A percentile compares a stretch with the other conserved stretches of the same genome.
phyloP scores from a whole-genome alignment of 2,797 vertebrate genomes.

The Ambastaia sidthimunki region DNA sequence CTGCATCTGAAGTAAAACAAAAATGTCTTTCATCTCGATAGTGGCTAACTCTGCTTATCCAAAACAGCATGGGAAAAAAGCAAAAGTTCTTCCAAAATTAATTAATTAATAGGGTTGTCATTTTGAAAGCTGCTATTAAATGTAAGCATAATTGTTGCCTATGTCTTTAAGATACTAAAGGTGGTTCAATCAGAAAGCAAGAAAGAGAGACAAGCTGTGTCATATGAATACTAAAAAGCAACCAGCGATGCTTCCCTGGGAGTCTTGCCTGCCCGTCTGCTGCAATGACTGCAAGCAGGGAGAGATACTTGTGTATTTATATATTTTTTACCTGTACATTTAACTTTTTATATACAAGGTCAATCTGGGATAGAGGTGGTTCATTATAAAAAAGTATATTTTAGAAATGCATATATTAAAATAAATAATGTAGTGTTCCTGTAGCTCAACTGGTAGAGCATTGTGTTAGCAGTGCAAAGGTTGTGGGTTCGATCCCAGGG shows the following conservation, averaged over 20 bases:
- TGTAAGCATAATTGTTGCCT: conserved; percentile 5
- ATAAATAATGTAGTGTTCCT: too few species aligned
- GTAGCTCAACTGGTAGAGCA: too few species aligned
- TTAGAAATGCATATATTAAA: too few species aligned
- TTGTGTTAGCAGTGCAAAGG: too few species aligned
- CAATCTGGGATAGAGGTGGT: background rate
- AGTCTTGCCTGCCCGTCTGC: conserved; percentile 26
- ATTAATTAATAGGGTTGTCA: conserved; percentile 4
- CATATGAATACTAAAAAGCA: conserved; percentile 45
- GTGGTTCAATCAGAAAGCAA: conserved; percentile 41
- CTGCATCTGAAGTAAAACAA: conserved; percentile 5
- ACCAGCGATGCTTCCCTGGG: background rate
- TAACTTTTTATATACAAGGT: background rate
- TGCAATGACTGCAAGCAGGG: conserved; percentile 29
- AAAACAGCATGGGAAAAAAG: background rate
- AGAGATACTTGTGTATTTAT: conserved; percentile 3
- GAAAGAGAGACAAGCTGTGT: conserved; percentile 24
- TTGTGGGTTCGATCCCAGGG: too few species aligned
- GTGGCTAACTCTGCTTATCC: background rate
- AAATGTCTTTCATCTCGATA: conserved; percentile 27
- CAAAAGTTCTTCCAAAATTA: conserved; percentile 8
- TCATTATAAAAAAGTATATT: background rate
- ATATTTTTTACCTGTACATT: background rate
- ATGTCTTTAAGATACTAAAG: conserved; percentile 43
- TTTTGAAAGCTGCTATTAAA: background rate